Evolutionary conservation across 30 jellyfish, hydroid and myxozoan species (phyloP).

Genomic region (Mastigias papua): DNA sequence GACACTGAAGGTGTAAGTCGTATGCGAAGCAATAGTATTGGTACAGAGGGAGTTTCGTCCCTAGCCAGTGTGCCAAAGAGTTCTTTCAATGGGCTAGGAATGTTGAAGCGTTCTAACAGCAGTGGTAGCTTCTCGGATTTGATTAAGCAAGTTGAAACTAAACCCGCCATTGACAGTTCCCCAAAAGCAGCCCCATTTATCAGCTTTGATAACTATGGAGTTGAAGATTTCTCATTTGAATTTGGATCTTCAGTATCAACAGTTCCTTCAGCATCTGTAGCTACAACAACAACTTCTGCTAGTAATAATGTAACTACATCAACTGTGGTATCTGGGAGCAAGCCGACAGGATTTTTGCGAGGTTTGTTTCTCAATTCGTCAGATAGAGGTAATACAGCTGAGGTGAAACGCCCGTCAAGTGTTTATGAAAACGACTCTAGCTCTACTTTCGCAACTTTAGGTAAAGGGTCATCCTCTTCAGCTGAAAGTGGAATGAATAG

Average conservation of each 20-base stretch:
- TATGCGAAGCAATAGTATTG: constrained; percentile 48
- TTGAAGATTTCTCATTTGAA: constrained; percentile 34
- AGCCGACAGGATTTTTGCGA: constrained; percentile 71
- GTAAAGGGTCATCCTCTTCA: constrained; percentile 46
- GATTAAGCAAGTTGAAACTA: constrained; percentile 38
- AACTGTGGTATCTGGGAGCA: constrained; percentile 22
- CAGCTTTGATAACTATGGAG: constrained; percentile 66
- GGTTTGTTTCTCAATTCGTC: constrained; percentile 60
- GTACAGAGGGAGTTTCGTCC: constrained; percentile 17
- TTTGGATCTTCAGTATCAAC: constrained; percentile 23
- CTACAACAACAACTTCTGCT: constrained; percentile 27
- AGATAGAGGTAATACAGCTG: constrained; percentile 11
- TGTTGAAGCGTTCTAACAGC: constrained; percentile 69
- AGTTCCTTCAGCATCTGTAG: constrained; percentile 7
- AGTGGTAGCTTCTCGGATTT: constrained; percentile 77
- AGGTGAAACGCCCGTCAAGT: constrained; percentile 63
- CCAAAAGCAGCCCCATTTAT: constrained; percentile 30
- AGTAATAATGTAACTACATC: not conserved
- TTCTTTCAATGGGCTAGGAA: constrained; percentile 22
- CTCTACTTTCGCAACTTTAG: not conserved
- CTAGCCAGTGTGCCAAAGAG: not conserved
- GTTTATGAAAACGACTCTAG: constrained; percentile 16
- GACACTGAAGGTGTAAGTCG: constrained; percentile 35
- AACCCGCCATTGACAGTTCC: constrained; percentile 33
- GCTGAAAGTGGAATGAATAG: constrained; percentile 79